A percentile compares a stretch with the other conserved stretches of the same genome.
These are phyloP conservation scores for Steinernema feltiae DNA, from an alignment of 1,140 invertebrate species.

Conservation along the genomic window DNA sequence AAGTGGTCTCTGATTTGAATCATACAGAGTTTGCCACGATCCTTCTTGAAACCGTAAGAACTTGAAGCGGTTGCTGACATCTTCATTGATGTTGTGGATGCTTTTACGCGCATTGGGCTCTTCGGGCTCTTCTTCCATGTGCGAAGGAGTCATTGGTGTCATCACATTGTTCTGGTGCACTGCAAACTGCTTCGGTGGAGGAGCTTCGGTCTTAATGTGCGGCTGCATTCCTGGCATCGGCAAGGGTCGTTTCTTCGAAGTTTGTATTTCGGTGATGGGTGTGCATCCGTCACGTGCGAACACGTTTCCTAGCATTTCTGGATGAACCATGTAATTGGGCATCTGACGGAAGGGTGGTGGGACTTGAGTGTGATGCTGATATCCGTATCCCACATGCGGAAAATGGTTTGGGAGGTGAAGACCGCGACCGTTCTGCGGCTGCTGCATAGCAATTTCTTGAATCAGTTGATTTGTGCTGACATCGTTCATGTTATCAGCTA, in stretches of 20 bases:
- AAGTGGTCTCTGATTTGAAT: constrained; percentile 31
- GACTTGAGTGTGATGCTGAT: not conserved
- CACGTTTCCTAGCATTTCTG: constrained; percentile 13
- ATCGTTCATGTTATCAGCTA: not conserved
- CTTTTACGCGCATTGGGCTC: constrained; percentile 10
- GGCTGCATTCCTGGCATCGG: constrained; percentile 17
- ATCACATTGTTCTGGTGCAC: constrained; percentile 14
- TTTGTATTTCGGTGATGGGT: constrained; percentile 6
- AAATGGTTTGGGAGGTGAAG: not conserved
- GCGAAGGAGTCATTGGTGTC: constrained; percentile 20
- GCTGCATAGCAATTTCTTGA: constrained; percentile 1
- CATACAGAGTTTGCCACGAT: constrained; percentile 42
- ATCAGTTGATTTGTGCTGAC: not conserved
- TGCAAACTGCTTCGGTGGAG: constrained; percentile 10
- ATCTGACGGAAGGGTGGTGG: not conserved
- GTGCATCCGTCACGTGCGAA: constrained; percentile 18
- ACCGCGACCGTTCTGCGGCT: not conserved
- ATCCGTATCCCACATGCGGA: not conserved
- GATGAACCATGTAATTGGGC: not conserved
- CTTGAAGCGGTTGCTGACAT: constrained; percentile 31
- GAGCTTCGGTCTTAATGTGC: not conserved
- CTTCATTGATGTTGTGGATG: constrained; percentile 4
- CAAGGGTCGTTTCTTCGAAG: not conserved
- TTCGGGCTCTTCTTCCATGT: constrained; percentile 22
- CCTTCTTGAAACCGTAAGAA: constrained; percentile 44